A percentile compares a stretch with the other conserved stretches of the same genome.
These are phyloP conservation scores for Drosophila austrosaltans DNA, from an alignment of 2,888 invertebrate species.

Conservation along the genomic window DNA sequence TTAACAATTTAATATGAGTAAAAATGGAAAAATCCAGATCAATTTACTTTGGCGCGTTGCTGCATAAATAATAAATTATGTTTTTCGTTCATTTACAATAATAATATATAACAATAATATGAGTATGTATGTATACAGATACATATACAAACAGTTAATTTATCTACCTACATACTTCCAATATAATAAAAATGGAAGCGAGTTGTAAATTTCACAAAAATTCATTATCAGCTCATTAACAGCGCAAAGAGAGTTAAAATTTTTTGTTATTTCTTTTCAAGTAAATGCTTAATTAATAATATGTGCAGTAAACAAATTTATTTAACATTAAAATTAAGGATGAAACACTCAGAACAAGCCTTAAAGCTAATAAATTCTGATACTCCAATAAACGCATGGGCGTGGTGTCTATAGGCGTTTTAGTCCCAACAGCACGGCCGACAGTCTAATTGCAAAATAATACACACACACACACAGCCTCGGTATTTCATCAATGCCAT, in stretches of 20 bases:
- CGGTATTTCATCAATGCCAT: slow-evolving; percentile 74
- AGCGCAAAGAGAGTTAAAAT: slow-evolving; percentile 15
- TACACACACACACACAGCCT: slow-evolving; percentile 68
- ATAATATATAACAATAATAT: slow-evolving; percentile 21
- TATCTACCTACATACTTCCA: slow-evolving; percentile 45
- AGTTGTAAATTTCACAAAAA: slow-evolving; percentile 74
- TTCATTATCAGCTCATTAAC: slow-evolving; percentile 79
- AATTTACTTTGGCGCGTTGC: slow-evolving; percentile 52
- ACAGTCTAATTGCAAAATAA: slow-evolving; percentile 76
- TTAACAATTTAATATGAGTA: slow-evolving; percentile 47
- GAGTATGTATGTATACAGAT: neutral
- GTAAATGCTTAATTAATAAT: slow-evolving; percentile 44
- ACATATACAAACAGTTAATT: slow-evolving; percentile 53
- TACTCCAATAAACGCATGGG: slow-evolving; percentile 20
- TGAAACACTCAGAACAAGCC: slow-evolving; percentile 32
- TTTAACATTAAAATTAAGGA: slow-evolving; percentile 22
- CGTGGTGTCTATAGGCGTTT: slow-evolving; percentile 29
- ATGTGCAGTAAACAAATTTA: neutral
- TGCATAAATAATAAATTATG: slow-evolving; percentile 66
- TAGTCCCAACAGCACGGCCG: slow-evolving; percentile 30
- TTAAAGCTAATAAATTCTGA: slow-evolving; percentile 37
- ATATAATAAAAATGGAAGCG: slow-evolving; percentile 38
- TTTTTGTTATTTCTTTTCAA: neutral
- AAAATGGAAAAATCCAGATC: slow-evolving; percentile 42
- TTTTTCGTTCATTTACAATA: slow-evolving; percentile 44